These are phyloP conservation scores for Icerya purchasi DNA, from an alignment of 2,888 invertebrate genomes.

Conservation along the genomic window DNA sequence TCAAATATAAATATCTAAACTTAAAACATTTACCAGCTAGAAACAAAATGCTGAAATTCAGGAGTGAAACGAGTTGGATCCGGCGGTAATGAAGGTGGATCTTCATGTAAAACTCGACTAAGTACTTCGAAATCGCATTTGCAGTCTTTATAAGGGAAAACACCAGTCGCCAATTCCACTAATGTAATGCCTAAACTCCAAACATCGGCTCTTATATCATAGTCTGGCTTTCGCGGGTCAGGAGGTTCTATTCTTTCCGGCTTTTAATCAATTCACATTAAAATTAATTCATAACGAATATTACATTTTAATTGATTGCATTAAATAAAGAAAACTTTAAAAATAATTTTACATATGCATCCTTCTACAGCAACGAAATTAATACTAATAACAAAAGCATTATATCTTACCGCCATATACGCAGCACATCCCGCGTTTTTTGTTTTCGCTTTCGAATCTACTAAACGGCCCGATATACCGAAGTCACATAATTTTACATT, in stretches of 20 bases:
- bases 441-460: constrained; percentile 95
- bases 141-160: constrained; percentile 84
- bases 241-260: constrained; percentile 93
- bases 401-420: constrained; percentile 74
- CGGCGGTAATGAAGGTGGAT: constrained; percentile 63
- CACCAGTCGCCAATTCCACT: constrained; percentile 89
- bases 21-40: constrained; percentile 52
- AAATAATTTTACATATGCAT: too few species aligned
- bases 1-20: not conserved
- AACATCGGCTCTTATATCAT: constrained; percentile 97
- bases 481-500: constrained; percentile 97
- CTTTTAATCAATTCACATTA: too few species aligned
- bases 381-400: not conserved
- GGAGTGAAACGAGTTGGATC: constrained; percentile 49
- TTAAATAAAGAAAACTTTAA: too few species aligned
- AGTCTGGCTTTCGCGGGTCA: constrained; percentile 78
- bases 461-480: constrained; percentile 92
- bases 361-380: too few species aligned
- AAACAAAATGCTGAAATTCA: constrained; percentile 77
- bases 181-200: constrained; percentile 95
- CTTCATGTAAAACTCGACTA: constrained; percentile 71
- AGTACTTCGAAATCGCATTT: constrained; percentile 95
- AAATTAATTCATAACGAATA: too few species aligned
- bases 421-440: constrained; percentile 95
- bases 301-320: too few species aligned